Evolutionary conservation across 2,113 vertebrate species (phyloP), one percentile per base, ranked within the genome.

Genomic region (Symphodus melops): DNA sequence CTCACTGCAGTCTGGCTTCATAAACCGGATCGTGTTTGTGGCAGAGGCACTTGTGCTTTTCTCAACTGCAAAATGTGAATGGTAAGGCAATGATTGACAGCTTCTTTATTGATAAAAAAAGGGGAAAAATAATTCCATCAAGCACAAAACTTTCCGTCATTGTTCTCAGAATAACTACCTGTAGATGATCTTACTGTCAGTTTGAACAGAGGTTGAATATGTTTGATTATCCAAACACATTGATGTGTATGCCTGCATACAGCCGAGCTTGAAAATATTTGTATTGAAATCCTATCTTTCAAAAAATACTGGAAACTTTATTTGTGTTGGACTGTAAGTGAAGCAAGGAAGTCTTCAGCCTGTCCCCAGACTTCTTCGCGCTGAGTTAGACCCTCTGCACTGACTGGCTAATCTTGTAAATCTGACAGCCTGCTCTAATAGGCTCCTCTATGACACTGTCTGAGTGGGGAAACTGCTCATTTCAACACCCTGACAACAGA

Each of bases 371-470:
- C 69, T 48, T 70, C 60, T 55, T 75, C 72, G 69, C 17, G 61
- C 75, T 72, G 61, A 83, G 60, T 21, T 81, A 82, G 78, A 87
- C 42, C 39, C 83, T 77, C 69, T 88, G 72, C 84, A 55, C 71
- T 87, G 60, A 77, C 44, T 77, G 58, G 2, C 73, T 90, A 79
- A 92, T 88, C 88, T 86, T 57, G 73, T 86, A 63, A 86, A 90
- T 88, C 89, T 87, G 72, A 79, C 77, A 83, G 85, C 44, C 52
- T 51, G 62, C 61, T 63, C 60, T 91, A 86, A 90, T 77, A 72
- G 67, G 82, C 88, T 77, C 86, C 61, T 74, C 33, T 0, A 72
- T 44, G 64, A 54, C 25, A 8, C 49, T 37, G 48, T 56, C 64
- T 60, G 44, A 81, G 66, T 66, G 75, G 56, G 72, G 68, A 63